Conservation (phyloP, 2,113 vertebrate genomes). For the Phalacrocorax pelagicus region DNA sequence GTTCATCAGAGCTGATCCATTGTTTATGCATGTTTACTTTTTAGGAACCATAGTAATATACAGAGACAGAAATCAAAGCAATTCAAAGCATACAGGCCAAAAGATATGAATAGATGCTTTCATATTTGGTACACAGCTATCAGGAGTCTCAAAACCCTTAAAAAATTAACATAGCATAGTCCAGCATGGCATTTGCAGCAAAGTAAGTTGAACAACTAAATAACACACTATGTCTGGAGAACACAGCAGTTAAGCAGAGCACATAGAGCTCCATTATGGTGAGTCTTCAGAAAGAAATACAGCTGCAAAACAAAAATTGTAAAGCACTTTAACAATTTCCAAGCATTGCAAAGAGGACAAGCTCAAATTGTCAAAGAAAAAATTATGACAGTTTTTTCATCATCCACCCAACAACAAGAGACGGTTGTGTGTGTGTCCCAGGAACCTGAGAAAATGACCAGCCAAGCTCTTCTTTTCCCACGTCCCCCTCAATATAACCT, state of each 20-base stretch:
- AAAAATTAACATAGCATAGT: neutral
- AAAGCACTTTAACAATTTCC: neutral
- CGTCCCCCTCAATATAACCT: neutral
- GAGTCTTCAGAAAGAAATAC: neutral
- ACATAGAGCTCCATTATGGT: neutral
- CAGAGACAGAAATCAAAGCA: neutral
- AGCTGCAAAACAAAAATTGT: neutral
- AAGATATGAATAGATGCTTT: neutral
- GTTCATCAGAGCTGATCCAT: neutral
- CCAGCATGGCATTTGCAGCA: neutral
- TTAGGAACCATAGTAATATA: neutral
- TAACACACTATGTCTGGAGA: neutral
- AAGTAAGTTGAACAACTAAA: neutral
- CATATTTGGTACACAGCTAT: neutral
- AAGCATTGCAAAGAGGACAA: neutral
- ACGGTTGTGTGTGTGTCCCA: neutral
- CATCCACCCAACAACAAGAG: neutral
- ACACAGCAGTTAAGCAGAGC: neutral
- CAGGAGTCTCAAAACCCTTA: neutral
- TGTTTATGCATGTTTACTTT: neutral
- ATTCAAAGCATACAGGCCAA: neutral
- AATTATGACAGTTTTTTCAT: neutral
- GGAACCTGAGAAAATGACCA: neutral
- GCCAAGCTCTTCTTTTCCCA: neutral
- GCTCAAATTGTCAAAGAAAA: neutral